Evolutionary conservation across 2,888 invertebrate species (phyloP).

Genomic region (Philhelius pedissequus): DNA sequence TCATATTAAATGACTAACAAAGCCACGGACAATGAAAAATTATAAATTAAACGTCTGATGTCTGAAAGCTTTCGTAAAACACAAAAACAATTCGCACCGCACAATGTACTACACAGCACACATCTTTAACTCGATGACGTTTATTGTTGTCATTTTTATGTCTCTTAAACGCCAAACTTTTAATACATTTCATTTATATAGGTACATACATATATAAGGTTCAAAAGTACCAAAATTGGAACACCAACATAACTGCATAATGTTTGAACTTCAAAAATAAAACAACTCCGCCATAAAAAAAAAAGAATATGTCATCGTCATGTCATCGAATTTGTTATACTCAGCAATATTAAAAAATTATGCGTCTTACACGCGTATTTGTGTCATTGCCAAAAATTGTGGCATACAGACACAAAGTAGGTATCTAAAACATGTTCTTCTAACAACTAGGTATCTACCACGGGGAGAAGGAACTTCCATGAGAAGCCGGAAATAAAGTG

Average conservation of each 20-base stretch:
- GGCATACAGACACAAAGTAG: neutral
- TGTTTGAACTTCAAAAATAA: neutral
- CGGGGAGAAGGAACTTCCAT: neutral
- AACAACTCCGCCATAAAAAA: neutral
- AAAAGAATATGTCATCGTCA: conserved; percentile 21
- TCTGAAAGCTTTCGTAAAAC: conserved; percentile 48
- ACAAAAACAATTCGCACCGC: conserved; percentile 7
- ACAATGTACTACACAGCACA: conserved; percentile 4
- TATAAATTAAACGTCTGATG: conserved; percentile 34
- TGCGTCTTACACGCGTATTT: neutral
- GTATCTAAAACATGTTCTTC: conserved; percentile 21
- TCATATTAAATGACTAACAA: conserved; percentile 60
- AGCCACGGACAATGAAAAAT: conserved; percentile 21
- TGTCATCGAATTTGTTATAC: neutral
- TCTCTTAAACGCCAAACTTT: conserved; percentile 2
- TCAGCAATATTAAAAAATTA: too few species aligned
- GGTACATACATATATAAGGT: too few species aligned
- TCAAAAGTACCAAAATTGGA: neutral
- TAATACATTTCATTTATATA: neutral
- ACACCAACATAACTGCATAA: conserved; percentile 1
- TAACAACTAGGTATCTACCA: neutral
- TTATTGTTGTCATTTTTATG: neutral
- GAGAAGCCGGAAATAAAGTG: conserved; percentile 52
- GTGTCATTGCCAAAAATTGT: conserved; percentile 60
- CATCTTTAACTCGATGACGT: conserved; percentile 30